Base-by-base conservation (phyloP, 1,140 invertebrate genomes). In the Varroa destructor region DNA sequence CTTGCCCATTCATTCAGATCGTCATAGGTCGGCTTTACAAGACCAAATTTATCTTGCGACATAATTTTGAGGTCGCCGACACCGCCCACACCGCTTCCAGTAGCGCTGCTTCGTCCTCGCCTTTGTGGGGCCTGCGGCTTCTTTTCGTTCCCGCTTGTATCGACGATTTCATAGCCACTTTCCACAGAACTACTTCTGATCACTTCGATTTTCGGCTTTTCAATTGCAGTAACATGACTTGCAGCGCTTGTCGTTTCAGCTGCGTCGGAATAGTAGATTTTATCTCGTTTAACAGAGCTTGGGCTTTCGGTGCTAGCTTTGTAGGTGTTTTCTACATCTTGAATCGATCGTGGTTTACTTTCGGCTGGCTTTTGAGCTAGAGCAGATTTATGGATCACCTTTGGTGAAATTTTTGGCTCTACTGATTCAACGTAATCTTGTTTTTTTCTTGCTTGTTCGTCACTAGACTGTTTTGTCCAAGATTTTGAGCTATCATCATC, bases 41-140 rank as follows among this genome's bases (percentile, higher is more conserved):
- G 36, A 67, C 61, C 61, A 40, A 67, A 67, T 67, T 67, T 67
- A 40, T 67, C 61, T 67, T 67, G 61, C 2, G 61, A 67, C 61
- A 67, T 25, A 43, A 67, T 67, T 8, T 40, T 67, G 61, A 67
- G 61, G 40, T 67, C 46, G 12, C 61, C 37, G 12, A 37, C 61
- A 8, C 40, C 14, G 10, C 14, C 61, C 12, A 40, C 12, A 51
- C 4, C 46, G 8, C 46, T 51, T 51, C 46, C 46, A 40, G n/a
- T 40, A 40, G 61, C 37, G 37, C 61, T 67, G 61, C 61, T 67
- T 46, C 37, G 40, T 1, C 61, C 12, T 37, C 61, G 40, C 46
- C 61, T 12, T 14, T 37, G 12, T 2, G 61, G 61, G 3, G 61
- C 40, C 40, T 37, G 10, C 40, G 61, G 61, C 8, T 67, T 67